Evolutionary conservation across 2,888 invertebrate species (phyloP), one percentile per base, ranked within the genome.

Genomic region (Fissipunctia ypsillon): DNA sequence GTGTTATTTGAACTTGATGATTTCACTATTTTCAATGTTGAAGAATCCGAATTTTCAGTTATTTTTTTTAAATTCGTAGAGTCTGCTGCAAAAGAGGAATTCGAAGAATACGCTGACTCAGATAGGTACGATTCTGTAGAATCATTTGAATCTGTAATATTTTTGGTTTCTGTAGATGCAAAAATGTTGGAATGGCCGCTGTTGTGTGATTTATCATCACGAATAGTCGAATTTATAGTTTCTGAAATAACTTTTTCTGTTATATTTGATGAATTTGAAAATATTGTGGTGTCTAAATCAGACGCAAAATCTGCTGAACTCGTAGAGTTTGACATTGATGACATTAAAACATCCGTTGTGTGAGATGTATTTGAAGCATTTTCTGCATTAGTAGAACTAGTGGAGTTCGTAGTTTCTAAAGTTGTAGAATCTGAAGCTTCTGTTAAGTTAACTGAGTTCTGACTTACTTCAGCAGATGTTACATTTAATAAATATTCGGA

Each of bases 221-320:
- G 35, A 64, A 25, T 50, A 19, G 68, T 60, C 2, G 69, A 70
- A 72, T 78, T 83, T 43, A 22, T 7, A 45, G 28, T 61, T 28
- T 73, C 73, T 43, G 82, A 83, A 69, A 35, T 31, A 31, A 43
- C 70, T 41, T 22, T 79, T 31, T 76, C 35, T 54, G 28, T 74
- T 28, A 45, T 38, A 63, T 65, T 72, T 48, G 69, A 70, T 45
- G 61, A 59, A 66, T 74, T 72, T 35, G 56, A 68, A 43, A 45
- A 74, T 28, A 38, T 69, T 10, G 3, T 12, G 9, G 41, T 48
- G 54, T 82, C 73, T 63, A 52, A 76, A 66, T 59, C n/a, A 25
- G 28, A 63, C 12, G 31, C 60, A 38, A n/a, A 73, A 52, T 84
- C 65, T 57, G 14, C 41, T 12, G 56, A 73, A 64, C 38, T 75